These are phyloP conservation scores for Hypocryptadius cinnamomeus DNA, from an alignment of 2,113 vertebrate genomes.

Conservation along the genomic window DNA sequence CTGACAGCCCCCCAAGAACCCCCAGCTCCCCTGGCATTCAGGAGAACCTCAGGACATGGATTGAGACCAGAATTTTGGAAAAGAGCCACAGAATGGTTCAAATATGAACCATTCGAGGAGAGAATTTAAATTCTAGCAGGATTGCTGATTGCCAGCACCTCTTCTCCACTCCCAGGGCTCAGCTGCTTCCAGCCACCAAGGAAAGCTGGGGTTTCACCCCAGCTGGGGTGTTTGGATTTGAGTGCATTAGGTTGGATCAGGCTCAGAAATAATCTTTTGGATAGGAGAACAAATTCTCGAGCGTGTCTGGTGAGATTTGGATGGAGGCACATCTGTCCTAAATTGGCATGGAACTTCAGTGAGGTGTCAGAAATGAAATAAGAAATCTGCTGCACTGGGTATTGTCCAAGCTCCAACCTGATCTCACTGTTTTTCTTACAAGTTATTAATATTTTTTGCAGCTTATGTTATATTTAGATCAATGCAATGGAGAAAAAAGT, in stretches of 20 bases:
- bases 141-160: neutral
- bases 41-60: neutral
- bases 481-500: neutral
- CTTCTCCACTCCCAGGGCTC: neutral
- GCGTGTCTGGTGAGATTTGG: neutral
- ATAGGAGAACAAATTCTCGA: neutral
- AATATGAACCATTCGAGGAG: neutral
- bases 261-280: neutral
- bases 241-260: neutral
- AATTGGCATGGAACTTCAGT: neutral
- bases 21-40: neutral
- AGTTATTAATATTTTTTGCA: neutral
- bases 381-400: neutral
- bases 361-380: neutral
- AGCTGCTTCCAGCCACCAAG: neutral
- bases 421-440: neutral
- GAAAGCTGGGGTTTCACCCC: neutral
- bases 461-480: neutral
- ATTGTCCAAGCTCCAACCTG: neutral
- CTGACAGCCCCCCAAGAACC: neutral
- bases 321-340: neutral
- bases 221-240: neutral
- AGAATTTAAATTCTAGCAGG: neutral
- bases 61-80: rapidly evolving
- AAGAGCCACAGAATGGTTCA: neutral